These are phyloP conservation scores for Rallus limicola DNA, from an alignment of 2,113 vertebrate species.

Conservation along the genomic window DNA sequence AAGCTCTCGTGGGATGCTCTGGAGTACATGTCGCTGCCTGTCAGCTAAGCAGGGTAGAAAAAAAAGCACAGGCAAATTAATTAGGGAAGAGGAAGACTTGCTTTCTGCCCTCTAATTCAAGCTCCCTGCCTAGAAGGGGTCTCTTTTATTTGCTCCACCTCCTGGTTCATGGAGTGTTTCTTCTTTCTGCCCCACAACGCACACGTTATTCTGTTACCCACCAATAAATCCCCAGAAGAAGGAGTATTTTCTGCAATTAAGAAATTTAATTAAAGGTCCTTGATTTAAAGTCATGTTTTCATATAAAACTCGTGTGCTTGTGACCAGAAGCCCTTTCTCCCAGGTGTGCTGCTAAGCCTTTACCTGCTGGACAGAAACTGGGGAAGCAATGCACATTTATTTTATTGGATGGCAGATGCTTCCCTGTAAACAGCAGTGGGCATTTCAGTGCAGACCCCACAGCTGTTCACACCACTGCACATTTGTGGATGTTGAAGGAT, in stretches of 20 bases:
- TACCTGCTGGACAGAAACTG: not conserved
- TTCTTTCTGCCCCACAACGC: not conserved
- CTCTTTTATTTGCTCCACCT: not conserved
- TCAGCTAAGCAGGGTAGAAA: not conserved
- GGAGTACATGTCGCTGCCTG: not conserved
- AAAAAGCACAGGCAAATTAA: not conserved
- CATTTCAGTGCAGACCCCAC: fast-evolving
- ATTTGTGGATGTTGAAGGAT: not conserved
- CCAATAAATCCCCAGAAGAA: not conserved
- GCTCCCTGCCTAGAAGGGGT: not conserved
- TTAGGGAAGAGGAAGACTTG: fast-evolving
- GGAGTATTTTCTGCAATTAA: not conserved
- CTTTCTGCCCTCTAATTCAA: not conserved
- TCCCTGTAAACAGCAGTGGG: not conserved
- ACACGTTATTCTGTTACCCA: not conserved
- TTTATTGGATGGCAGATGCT: not conserved
- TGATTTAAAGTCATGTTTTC: not conserved
- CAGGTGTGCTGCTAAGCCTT: not conserved
- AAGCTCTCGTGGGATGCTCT: not conserved
- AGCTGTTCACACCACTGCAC: not conserved
- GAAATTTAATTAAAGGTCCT: not conserved
- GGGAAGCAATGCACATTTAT: not conserved
- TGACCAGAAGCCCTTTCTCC: not conserved
- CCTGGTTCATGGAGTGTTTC: not conserved
- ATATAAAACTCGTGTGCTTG: not conserved